These are phyloP conservation scores for Coendou prehensilis DNA, from an alignment of 2,797 vertebrate genomes.

Conservation along the genomic window DNA sequence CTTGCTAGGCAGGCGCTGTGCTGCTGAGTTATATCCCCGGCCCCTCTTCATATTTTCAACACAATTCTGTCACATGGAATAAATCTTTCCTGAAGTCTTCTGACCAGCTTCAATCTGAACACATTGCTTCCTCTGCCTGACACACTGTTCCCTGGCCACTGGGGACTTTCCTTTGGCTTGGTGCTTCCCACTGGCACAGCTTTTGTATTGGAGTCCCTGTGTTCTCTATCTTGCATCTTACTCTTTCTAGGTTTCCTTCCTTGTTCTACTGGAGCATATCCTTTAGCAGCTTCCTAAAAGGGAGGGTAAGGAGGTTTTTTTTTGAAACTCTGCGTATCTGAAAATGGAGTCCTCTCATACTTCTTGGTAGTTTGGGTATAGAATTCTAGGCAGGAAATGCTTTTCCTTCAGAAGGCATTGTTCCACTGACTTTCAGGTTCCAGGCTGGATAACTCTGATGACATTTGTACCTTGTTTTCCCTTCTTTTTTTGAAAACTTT, in stretches of 20 bases:
- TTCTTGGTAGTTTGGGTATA: background rate
- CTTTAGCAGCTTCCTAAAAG: slow-evolving; percentile 11
- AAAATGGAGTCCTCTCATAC: background rate
- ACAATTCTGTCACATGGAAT: background rate
- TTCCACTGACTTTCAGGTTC: background rate
- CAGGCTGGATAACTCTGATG: background rate
- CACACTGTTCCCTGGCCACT: background rate
- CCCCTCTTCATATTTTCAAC: background rate
- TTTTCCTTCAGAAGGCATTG: background rate
- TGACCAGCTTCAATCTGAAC: background rate
- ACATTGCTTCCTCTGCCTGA: background rate
- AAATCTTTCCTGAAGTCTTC: background rate
- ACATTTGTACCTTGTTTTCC: background rate
- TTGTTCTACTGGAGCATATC: background rate
- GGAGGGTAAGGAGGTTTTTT: background rate
- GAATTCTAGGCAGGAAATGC: background rate
- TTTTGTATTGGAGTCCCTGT: background rate
- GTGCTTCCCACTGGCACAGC: background rate
- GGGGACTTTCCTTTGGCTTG: background rate
- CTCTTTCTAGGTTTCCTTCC: background rate
- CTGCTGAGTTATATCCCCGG: too few relatives aligned
- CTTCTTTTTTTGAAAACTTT: background rate
- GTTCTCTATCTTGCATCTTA: background rate
- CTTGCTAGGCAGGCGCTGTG: too few relatives aligned
- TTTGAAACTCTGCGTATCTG: background rate